Evolutionary conservation across 1,140 invertebrate species (phyloP).

Genomic region (Drosophila pectinifera): DNA sequence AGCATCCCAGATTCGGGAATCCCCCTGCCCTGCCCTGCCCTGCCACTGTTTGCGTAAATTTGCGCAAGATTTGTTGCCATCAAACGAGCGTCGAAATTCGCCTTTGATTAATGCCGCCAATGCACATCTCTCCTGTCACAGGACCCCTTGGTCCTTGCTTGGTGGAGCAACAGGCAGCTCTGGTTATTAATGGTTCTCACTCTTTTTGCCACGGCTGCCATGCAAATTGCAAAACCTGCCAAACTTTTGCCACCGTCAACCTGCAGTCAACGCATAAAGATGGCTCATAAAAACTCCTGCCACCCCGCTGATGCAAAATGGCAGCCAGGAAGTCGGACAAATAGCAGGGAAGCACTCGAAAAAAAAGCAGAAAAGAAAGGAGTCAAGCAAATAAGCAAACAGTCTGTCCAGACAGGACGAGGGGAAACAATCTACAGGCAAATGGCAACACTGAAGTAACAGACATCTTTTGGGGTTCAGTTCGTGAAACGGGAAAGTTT

Average conservation of each 20-base stretch:
- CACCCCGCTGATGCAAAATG: not conserved
- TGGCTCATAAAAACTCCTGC: constrained; percentile 33
- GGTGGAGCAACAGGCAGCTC: constrained; percentile 37
- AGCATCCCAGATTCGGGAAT: constrained; percentile 36
- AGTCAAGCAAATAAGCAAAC: constrained; percentile 44
- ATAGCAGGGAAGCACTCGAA: not conserved
- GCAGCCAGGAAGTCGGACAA: constrained; percentile 34
- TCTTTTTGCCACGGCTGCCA: constrained; percentile 33
- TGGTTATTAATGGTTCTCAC: constrained; percentile 48
- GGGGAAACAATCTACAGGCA: constrained; percentile 35
- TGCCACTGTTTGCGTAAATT: constrained; percentile 72
- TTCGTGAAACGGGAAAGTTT: constrained; percentile 1
- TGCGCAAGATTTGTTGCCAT: constrained; percentile 73
- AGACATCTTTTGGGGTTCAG: not conserved
- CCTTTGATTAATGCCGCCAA: constrained; percentile 69
- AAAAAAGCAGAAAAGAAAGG: constrained; percentile 11
- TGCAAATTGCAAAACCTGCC: constrained; percentile 53
- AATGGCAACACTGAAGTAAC: constrained; percentile 26
- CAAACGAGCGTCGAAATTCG: constrained; percentile 66
- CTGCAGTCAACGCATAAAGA: constrained; percentile 36
- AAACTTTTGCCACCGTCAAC: constrained; percentile 39
- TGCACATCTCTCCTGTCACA: constrained; percentile 52
- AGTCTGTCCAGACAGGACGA: constrained; percentile 43
- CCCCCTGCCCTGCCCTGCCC: not conserved
- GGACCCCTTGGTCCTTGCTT: constrained; percentile 26